phyloP scores from a whole-genome alignment of 2,888 invertebrate genomes.

The Tipula vernalis region DNA sequence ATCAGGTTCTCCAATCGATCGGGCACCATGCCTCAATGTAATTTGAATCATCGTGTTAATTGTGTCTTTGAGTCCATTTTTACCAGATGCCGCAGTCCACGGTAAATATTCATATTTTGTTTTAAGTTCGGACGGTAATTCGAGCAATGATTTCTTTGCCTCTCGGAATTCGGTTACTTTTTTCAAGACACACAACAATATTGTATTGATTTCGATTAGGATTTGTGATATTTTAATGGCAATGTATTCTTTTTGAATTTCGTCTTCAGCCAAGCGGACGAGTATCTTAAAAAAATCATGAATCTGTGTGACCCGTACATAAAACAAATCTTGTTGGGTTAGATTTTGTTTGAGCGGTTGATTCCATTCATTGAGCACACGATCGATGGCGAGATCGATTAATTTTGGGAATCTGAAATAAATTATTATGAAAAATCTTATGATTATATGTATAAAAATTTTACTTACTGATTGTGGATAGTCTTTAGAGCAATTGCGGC shows the following conservation, averaged over 20 bases:
- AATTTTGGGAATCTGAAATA: slow-evolving; percentile 25
- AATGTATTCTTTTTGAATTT: slow-evolving; percentile 44
- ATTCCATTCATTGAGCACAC: slow-evolving; percentile 37
- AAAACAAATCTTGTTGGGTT: slow-evolving; percentile 63
- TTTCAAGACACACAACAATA: slow-evolving; percentile 45
- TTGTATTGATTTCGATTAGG: slow-evolving; percentile 44
- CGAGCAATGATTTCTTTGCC: slow-evolving; percentile 41
- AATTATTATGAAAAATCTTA: neutral
- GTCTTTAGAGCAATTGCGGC: slow-evolving; percentile 58
- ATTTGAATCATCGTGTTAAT: slow-evolving; percentile 35
- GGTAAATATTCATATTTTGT: slow-evolving; percentile 50
- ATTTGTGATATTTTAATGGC: slow-evolving; percentile 42
- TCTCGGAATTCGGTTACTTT: slow-evolving; percentile 53
- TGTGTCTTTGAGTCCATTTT: slow-evolving; percentile 38
- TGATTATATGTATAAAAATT: too few relatives aligned
- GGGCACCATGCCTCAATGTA: slow-evolving; percentile 28
- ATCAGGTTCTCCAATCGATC: slow-evolving; percentile 33
- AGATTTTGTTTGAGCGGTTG: slow-evolving; percentile 38
- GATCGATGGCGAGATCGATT: slow-evolving; percentile 45
- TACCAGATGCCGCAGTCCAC: slow-evolving; percentile 58
- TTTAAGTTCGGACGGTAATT: slow-evolving; percentile 31
- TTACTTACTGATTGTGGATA: slow-evolving; percentile 36
- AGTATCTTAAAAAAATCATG: slow-evolving; percentile 52
- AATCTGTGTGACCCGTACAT: slow-evolving; percentile 53
- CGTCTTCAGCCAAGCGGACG: slow-evolving; percentile 45